Base-by-base conservation (phyloP, 2,113 vertebrate species). In the Coregonus clupeaformis region DNA sequence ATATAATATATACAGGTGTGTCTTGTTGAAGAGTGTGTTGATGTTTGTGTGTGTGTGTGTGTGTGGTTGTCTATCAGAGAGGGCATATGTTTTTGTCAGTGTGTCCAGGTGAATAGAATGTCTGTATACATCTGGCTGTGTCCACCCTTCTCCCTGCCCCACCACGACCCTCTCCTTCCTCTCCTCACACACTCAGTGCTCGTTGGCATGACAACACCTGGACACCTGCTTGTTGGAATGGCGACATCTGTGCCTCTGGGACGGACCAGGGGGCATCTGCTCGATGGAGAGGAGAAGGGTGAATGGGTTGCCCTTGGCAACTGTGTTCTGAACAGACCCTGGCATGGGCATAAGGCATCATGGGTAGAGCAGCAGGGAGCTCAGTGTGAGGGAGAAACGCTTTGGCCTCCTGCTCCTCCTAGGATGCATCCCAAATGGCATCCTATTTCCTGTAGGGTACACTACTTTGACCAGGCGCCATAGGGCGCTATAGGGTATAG, bases 201-300 rank as follows among this genome's bases (percentile, higher is more conserved):
- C 77, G 78, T 84, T 77, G 78, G 45, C 77, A 74, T 25, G 81
- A 32, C 59, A 73, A 76, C 76, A 72, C 59, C 69, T 71, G 47
- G 74, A 84, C 86, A 88, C 86, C 88, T 88, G 83, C 80, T 93
- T 91, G 88, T 91, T 82, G 12, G 91, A 87, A 86, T 91, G 72
- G 82, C 83, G 91, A 91, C 92, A 87, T 93, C 91, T 90, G 88
- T 91, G 92, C 91, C 91, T 91, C 89, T 90, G 92, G 90, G 92
- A 90, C 72, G 86, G 91, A 90, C 91, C 92, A 94, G 90, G 93
- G 81, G 95, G 92, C 94, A 95, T 95, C 92, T 94, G 95, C 92
- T 95, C 90, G 84, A 91, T 80, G 18, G 89, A 93, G 87, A 91
- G 91, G 89, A 93, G 93, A 91, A 91, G 85, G 76, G 55, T 74